Evolutionary conservation across 37 sponge, comb jelly and placozoan species (phyloP).

Genomic region (Chondrilla cf. caribensis): DNA sequence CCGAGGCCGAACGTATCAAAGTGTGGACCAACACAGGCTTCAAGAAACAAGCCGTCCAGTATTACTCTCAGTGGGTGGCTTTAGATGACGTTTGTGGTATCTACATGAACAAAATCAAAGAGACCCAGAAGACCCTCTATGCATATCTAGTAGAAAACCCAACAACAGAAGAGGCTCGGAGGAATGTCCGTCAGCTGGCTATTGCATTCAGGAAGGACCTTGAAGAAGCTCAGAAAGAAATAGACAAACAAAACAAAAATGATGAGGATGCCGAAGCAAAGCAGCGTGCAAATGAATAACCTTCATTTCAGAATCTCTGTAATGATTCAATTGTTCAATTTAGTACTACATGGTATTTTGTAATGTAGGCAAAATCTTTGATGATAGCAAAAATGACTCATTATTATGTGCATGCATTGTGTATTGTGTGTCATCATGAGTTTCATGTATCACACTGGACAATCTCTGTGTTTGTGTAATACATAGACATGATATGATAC

Average conservation of each 20-base stretch:
- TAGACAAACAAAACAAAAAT: slow-evolving; percentile 6
- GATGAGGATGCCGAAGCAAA: slow-evolving; percentile 4
- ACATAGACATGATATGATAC: too few relatives aligned
- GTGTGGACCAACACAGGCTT: slow-evolving; percentile 41
- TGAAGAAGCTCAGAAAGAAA: slow-evolving; percentile 10
- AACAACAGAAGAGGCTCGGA: slow-evolving; percentile 28
- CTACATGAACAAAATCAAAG: slow-evolving; percentile 46
- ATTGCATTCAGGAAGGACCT: slow-evolving; percentile 13
- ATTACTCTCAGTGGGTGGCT: slow-evolving; percentile 62
- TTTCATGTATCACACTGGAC: too few relatives aligned
- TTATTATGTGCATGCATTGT: too few relatives aligned
- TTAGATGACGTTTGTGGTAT: slow-evolving; percentile 37
- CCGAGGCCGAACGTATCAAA: slow-evolving; percentile 39
- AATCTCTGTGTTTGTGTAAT: too few relatives aligned
- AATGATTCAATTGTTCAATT: too few relatives aligned
- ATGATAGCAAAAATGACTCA: too few relatives aligned
- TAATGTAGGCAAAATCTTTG: too few relatives aligned
- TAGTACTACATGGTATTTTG: too few relatives aligned
- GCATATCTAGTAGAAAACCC: slow-evolving; percentile 57
- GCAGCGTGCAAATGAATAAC: too few relatives aligned
- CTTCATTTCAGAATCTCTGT: too few relatives aligned
- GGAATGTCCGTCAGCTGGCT: slow-evolving; percentile 31
- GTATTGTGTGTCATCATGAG: too few relatives aligned
- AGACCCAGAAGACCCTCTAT: slow-evolving; percentile 52
- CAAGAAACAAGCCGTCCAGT: slow-evolving; percentile 42